Evolutionary conservation across 1,140 invertebrate species (phyloP), one percentile per base, ranked within the genome.

Genomic region (Sycobia sp.): DNA sequence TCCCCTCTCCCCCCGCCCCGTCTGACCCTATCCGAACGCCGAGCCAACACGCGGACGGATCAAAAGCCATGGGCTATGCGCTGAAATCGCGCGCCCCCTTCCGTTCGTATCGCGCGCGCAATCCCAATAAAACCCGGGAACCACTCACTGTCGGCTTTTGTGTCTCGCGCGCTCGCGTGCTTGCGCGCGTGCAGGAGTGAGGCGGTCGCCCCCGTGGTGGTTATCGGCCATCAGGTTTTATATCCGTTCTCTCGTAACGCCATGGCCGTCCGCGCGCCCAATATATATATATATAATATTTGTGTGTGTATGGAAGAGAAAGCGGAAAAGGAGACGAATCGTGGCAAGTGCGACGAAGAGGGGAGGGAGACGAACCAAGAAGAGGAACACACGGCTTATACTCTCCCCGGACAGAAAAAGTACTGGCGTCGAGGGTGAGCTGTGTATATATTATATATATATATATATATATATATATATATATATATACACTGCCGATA

Each of bases 221-320:
- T 81, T 82, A 82, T 82, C 79, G 80, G 79, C 78, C 78, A 82
- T 82, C 80, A 79, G 76, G 80, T 81, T 81, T 82, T 82, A 82
- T 82, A 79, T 79, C 77, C 76, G 65, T 71, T 69, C 71, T n/a
- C n/a, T n/a, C n/a, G 67, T 69, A 72, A 44, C 36, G 58, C 47
- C n/a, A n/a, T n/a, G 56, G 59, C 34, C 20, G 61, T n/a, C n/a
- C n/a, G n/a, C n/a, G n/a, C n/a, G n/a, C n/a, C n/a, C n/a, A n/a
- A n/a, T n/a, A n/a, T n/a, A n/a, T n/a, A n/a, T n/a, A n/a, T n/a
- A n/a, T n/a, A n/a, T n/a, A n/a, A n/a, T n/a, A n/a, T n/a, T n/a
- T n/a, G n/a, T n/a, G n/a, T n/a, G n/a, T n/a, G n/a, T n/a, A n/a
- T n/a, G n/a, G n/a, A n/a, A n/a, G 56, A 54, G 58, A 44, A 53